Evolutionary conservation across 2,888 invertebrate species (phyloP), one percentile per base, ranked within the genome.

Genomic region (Tetragonisca angustula): DNA sequence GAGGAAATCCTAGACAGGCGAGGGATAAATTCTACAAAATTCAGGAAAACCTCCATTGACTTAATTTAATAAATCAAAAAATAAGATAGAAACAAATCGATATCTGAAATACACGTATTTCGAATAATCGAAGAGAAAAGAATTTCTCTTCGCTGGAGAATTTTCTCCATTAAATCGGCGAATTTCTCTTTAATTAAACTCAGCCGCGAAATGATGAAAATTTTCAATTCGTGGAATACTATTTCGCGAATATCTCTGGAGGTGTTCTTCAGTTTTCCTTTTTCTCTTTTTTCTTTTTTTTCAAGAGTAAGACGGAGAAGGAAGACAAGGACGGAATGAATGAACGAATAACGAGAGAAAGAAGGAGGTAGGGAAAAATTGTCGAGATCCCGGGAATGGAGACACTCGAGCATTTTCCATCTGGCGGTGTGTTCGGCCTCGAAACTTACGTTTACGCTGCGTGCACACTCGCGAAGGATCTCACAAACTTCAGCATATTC

Each of bases 401-500:
- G 9, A 50, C 24, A 67, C 56, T 19, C 11, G 56, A 49, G 32
- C 32, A 56, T 59, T 68, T 67, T 76, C 36, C 69, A 61, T 56
- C 73, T 4, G 27, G 19, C 9, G 4, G n/a, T n/a, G n/a, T n/a
- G n/a, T n/a, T n/a, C n/a, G n/a, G 17, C 27, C 13, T 27, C 54
- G 43, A n/a, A 69, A 64, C 79, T 69, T 50, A 4, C 69, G 19
- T 73, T 67, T 56, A 27, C 76, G 11, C 9, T 19, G 6, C 36
- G 17, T 50, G 49, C 24, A 56, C 36, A 59, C 65, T 36, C 43
- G 77, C 71, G 32, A 80, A 77, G n/a, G 78, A 67, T 68, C 79
- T 73, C 73, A 65, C 50, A 59, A 78, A 50, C 73, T 79, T 81
- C 79, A 56, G 54, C 69, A 64, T 79, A 79, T 81, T 74, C 69